Conservation (phyloP, 23 tunicate species). For the Phallusia fumigata region DNA sequence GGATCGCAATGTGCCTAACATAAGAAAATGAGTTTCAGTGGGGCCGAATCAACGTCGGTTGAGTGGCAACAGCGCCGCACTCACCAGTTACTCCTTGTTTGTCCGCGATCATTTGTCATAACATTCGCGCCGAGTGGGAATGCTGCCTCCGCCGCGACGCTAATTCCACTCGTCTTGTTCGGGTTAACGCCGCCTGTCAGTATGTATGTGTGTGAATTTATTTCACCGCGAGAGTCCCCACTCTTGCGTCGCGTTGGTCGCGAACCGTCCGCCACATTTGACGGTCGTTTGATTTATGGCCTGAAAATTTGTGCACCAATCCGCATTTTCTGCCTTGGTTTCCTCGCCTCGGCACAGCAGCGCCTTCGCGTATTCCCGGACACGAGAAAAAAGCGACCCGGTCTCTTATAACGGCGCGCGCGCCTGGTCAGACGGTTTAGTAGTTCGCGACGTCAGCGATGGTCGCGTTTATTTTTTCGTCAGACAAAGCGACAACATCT, state of each 20-base stretch:
- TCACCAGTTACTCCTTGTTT: neutral
- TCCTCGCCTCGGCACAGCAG: constrained; percentile 8
- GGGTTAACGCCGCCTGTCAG: neutral
- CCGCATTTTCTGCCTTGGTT: neutral
- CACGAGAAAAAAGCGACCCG: neutral
- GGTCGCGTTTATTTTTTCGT: neutral
- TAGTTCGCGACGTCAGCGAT: neutral
- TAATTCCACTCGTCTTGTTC: constrained; percentile 4
- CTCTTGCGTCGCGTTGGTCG: constrained; percentile 7
- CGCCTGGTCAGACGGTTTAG: constrained; percentile 2
- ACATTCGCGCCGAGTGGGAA: neutral
- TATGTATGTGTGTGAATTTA: neutral
- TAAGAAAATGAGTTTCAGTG: neutral
- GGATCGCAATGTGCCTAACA: neutral
- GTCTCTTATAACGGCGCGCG: neutral
- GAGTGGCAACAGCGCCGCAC: neutral
- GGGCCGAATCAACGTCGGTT: neutral
- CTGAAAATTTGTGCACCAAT: constrained; percentile 8
- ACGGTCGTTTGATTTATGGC: constrained; percentile 3
- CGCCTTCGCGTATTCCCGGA: neutral
- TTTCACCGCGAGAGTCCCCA: neutral
- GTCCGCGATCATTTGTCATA: neutral
- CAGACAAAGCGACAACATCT: too few relatives aligned
- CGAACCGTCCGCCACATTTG: neutral
- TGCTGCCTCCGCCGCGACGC: neutral